A percentile compares a stretch with the other conserved stretches of the same genome.
phyloP scores from a whole-genome alignment of 2,888 invertebrate genomes.

The Apoda limacodes region DNA sequence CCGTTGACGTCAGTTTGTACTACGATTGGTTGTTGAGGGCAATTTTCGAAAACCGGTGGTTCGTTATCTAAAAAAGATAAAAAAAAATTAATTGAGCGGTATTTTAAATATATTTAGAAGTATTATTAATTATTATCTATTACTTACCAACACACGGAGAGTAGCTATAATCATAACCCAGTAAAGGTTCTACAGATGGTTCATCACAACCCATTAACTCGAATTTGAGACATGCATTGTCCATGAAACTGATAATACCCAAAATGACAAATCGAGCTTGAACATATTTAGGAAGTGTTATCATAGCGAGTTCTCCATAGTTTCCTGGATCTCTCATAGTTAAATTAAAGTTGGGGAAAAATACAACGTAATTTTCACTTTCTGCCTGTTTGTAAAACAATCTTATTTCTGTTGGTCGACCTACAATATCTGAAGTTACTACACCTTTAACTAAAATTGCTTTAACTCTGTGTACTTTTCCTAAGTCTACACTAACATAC shows the following conservation, averaged over 20 bases:
- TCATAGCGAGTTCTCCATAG: constrained; percentile 96
- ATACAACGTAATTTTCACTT: constrained; percentile 94
- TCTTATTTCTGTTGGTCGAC: constrained; percentile 94
- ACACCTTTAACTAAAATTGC: constrained; percentile 95
- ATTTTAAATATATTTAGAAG: neutral
- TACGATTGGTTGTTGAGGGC: constrained; percentile 91
- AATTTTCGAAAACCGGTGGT: constrained; percentile 96
- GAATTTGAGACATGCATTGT: constrained; percentile 95
- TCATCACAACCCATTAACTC: constrained; percentile 97
- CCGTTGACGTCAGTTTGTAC: constrained; percentile 91
- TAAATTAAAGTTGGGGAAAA: constrained; percentile 95
- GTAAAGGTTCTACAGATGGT: constrained; percentile 81
- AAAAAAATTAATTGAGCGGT: too few relatives aligned
- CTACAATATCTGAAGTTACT: constrained; percentile 94
- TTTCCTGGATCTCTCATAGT: constrained; percentile 96
- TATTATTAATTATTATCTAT: neutral
- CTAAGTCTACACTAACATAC: constrained; percentile 94
- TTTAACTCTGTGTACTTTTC: constrained; percentile 91
- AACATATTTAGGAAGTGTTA: constrained; percentile 92
- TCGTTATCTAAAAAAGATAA: constrained; percentile 80
- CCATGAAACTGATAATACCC: constrained; percentile 96
- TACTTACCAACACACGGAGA: constrained; percentile 88
- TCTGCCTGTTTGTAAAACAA: constrained; percentile 97
- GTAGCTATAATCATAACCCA: constrained; percentile 93
- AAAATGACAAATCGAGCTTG: constrained; percentile 94